A percentile compares a stretch with the other conserved stretches of the same genome.
Evolutionary conservation across 2,888 invertebrate genomes (phyloP).

Genomic region (Griposia aprilina): DNA sequence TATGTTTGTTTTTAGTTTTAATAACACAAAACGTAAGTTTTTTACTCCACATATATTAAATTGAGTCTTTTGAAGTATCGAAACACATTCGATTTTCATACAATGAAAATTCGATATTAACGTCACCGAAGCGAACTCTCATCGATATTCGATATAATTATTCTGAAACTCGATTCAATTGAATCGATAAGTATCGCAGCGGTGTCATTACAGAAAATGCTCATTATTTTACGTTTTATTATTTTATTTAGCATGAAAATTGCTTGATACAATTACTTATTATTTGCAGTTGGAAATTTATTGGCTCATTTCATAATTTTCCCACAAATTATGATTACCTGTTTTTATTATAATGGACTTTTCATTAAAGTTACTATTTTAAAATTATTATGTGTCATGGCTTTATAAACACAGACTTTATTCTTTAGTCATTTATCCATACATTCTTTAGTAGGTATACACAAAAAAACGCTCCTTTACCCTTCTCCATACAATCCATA

Average conservation of each 20-base stretch:
- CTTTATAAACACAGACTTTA: background rate
- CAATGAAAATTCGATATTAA: conserved; percentile 10
- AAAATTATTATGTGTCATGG: background rate
- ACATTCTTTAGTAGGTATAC: background rate
- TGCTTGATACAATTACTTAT: conserved; percentile 46
- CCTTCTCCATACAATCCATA: conserved; percentile 1
- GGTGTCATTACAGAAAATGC: conserved; percentile 37
- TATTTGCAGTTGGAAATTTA: conserved; percentile 35
- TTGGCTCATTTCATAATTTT: background rate
- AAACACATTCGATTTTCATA: conserved; percentile 6
- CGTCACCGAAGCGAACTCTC: background rate
- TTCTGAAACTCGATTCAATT: conserved; percentile 40
- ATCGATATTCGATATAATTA: conserved; percentile 47
- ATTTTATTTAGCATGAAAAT: conserved; percentile 42
- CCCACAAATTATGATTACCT: background rate
- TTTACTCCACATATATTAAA: no score
- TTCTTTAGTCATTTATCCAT: background rate
- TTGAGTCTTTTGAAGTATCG: background rate
- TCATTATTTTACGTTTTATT: conserved; percentile 50
- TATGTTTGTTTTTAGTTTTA: background rate
- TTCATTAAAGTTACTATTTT: background rate
- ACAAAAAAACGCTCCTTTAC: background rate
- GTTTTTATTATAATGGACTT: background rate
- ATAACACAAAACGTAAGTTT: background rate
- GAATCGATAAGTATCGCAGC: conserved; percentile 29